Evolutionary conservation across 2,113 vertebrate genomes (phyloP).

Genomic region (Zootoca vivipara): DNA sequence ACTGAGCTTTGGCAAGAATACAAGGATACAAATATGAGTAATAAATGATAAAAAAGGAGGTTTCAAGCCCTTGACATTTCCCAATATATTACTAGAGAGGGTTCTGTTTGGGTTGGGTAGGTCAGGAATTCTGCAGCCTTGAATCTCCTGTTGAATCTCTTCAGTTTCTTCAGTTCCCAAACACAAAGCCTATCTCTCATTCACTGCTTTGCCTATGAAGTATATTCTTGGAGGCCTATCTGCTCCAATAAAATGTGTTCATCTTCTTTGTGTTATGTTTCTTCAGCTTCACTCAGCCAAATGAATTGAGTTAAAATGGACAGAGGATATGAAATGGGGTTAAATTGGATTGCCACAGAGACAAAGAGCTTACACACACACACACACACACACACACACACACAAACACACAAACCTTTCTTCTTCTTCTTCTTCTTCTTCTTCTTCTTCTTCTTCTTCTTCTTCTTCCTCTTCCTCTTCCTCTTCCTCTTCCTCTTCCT

Average conservation of each 20-base stretch:
- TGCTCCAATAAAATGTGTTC: background rate
- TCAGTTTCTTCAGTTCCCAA: background rate
- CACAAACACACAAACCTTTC: too few relatives aligned
- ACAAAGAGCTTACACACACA: background rate
- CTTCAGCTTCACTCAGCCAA: background rate
- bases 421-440: too few relatives aligned
- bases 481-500: too few relatives aligned
- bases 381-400: too few relatives aligned
- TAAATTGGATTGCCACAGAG: background rate
- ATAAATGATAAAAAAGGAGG: background rate
- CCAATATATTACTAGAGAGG: background rate
- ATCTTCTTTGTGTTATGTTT: background rate
- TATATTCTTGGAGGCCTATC: background rate
- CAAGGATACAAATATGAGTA: background rate
- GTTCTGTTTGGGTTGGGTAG: too few relatives aligned
- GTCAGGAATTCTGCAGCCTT: background rate
- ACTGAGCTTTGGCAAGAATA: background rate
- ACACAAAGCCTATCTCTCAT: background rate
- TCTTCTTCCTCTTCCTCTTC: too few relatives aligned
- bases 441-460: rapidly evolving
- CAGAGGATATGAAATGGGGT: background rate
- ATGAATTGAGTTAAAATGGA: background rate
- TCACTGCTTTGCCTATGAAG: background rate
- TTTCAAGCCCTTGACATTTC: background rate
- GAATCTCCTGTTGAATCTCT: background rate